Base-by-base conservation (phyloP, 2,113 vertebrate species). In the Zeus faber region DNA sequence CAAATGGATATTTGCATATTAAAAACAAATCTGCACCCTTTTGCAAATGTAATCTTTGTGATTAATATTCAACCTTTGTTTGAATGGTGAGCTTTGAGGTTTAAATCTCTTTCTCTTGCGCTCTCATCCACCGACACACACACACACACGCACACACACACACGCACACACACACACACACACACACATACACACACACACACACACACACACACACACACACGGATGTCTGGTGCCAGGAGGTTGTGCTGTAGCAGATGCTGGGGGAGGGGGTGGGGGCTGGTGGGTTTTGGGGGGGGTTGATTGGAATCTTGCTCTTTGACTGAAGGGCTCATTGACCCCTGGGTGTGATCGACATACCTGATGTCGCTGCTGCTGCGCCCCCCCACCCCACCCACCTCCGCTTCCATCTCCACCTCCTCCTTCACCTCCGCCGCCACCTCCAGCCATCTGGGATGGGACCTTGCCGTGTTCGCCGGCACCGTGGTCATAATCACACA, bases 391-490 rank as follows among this genome's bases (percentile, higher is more conserved):
- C 27, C 27, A n/a, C n/a, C n/a, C n/a, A n/a, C n/a, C n/a, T n/a
- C n/a, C n/a, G n/a, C n/a, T n/a, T n/a, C n/a, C n/a, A n/a, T n/a
- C n/a, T n/a, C n/a, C n/a, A n/a, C n/a, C n/a, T n/a, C n/a, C n/a
- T n/a, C n/a, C n/a, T n/a, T n/a, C n/a, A n/a, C n/a, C n/a, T n/a
- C n/a, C n/a, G n/a, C n/a, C n/a, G n/a, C 27, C 27, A 29, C 27
- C 27, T 9, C 27, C 27, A 4, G 9, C 27, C 27, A 29, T 29
- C 27, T 4, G 27, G 4, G 4, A n/a, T 37, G 33, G 33, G 33
- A 85, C 81, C 74, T 85, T 85, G 57, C 65, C 47, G 13, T 24
- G 58, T 62, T 66, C 67, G 49, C 44, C 58, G 65, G 57, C 47
- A 67, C 13, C 2, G 44, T 56, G 33, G 41, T 25, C n/a, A n/a